These are phyloP conservation scores for Pelecanoides urinatrix DNA, from an alignment of 2,113 vertebrate genomes.

Conservation along the genomic window DNA sequence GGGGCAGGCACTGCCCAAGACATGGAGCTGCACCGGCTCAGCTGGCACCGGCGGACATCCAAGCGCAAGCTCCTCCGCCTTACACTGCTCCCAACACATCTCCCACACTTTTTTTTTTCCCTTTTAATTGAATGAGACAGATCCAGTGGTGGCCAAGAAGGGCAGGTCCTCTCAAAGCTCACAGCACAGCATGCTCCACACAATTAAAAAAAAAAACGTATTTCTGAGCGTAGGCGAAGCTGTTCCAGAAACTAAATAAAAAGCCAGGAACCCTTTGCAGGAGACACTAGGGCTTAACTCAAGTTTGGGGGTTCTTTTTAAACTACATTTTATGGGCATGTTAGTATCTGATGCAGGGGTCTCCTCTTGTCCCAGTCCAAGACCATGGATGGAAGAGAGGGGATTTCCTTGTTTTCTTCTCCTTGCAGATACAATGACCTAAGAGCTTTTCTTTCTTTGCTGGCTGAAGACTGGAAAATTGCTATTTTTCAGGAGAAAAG, in stretches of 20 bases:
- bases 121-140: not conserved
- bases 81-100: not conserved
- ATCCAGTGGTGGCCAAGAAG: not conserved
- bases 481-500: not conserved
- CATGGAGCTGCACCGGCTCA: accelerated
- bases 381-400: accelerated
- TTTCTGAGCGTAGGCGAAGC: not conserved
- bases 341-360: not conserved
- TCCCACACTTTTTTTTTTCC: not conserved
- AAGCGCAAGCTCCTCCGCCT: not conserved
- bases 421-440: not conserved
- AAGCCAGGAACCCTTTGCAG: not conserved
- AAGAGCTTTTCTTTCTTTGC: not conserved
- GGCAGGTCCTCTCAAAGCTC: not conserved
- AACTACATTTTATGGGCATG: not conserved
- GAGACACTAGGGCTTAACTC: not conserved
- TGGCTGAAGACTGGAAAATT: not conserved
- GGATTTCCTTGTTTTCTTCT: not conserved
- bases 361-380: not conserved
- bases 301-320: not conserved
- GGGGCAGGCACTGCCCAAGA: not conserved
- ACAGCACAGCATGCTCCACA: accelerated
- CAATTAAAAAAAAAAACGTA: not conserved
- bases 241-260: not conserved
- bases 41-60: not conserved